Conservation (phyloP, 30 jellyfish, hydroid and myxozoan genomes). For the Phacellophora camtschatica region DNA sequence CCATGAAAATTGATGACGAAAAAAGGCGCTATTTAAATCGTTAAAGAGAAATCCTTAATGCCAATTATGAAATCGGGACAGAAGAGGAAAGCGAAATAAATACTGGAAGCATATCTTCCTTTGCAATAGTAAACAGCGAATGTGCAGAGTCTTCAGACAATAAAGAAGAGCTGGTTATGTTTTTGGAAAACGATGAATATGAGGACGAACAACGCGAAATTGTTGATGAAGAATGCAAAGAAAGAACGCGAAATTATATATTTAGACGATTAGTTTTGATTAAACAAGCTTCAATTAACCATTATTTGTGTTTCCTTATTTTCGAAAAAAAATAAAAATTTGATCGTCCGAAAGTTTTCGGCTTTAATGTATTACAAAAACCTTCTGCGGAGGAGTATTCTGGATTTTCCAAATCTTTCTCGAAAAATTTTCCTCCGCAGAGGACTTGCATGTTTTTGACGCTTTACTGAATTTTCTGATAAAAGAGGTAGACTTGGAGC, state of each 20-base stretch:
- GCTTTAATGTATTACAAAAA: too few species aligned
- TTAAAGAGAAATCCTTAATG: not conserved
- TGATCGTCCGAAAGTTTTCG: too few species aligned
- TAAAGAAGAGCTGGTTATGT: conserved; percentile 12
- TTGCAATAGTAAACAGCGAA: not conserved
- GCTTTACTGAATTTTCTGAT: too few species aligned
- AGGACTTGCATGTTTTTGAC: too few species aligned
- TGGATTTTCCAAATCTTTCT: too few species aligned
- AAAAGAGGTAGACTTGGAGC: too few species aligned
- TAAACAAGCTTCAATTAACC: not conserved
- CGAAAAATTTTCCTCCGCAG: too few species aligned
- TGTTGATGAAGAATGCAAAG: too few species aligned
- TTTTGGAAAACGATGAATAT: too few species aligned
- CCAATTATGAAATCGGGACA: not conserved
- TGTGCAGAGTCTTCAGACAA: not conserved
- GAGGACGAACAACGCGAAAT: conserved; percentile 3
- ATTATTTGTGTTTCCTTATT: not conserved
- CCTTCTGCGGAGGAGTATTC: too few species aligned
- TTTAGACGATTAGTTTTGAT: not conserved
- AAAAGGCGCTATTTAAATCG: not conserved
- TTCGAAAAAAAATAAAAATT: too few species aligned
- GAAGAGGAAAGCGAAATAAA: conserved; percentile 1
- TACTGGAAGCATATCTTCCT: conserved; percentile 20
- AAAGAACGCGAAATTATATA: not conserved
- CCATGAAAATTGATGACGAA: not conserved